Evolutionary conservation across 2,888 invertebrate species (phyloP).

Genomic region (Parelbella ahira): DNA sequence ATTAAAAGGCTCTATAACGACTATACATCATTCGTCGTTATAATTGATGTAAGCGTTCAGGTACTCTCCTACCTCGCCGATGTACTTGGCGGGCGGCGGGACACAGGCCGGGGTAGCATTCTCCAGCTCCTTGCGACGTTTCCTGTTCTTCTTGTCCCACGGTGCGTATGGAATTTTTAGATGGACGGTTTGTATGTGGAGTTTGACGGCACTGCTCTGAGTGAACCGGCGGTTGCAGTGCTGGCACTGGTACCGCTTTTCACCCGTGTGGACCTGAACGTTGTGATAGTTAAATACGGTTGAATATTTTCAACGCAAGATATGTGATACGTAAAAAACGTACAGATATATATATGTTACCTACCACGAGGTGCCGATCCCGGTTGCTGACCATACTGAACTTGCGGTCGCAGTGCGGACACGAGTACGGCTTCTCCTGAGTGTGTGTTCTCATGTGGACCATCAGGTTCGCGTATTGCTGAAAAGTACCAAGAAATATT

Average conservation of each 20-base stretch:
- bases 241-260: constrained; percentile 68
- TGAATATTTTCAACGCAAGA: too few species aligned
- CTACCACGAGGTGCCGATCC: constrained; percentile 67
- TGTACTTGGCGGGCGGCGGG: constrained; percentile 38
- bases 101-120: constrained; percentile 30
- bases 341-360: too few species aligned
- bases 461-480: constrained; percentile 74
- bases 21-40: constrained; percentile 40
- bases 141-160: constrained; percentile 71
- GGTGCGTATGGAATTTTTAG: constrained; percentile 74
- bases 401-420: constrained; percentile 67
- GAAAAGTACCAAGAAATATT: constrained; percentile 11
- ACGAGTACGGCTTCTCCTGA: constrained; percentile 68
- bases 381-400: constrained; percentile 74
- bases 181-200: constrained; percentile 74
- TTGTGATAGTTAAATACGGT: too few species aligned
- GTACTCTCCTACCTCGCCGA: constrained; percentile 53
- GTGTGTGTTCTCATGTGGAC: constrained; percentile 75
- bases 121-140: constrained; percentile 50
- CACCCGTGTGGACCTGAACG: constrained; percentile 70
- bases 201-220: constrained; percentile 69
- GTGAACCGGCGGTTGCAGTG: constrained; percentile 71
- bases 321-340: too few species aligned
- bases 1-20: too few species aligned
- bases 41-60: constrained; percentile 61